Evolutionary conservation across 2,888 invertebrate genomes (phyloP).

Genomic region (Polydesmus complanatus): DNA sequence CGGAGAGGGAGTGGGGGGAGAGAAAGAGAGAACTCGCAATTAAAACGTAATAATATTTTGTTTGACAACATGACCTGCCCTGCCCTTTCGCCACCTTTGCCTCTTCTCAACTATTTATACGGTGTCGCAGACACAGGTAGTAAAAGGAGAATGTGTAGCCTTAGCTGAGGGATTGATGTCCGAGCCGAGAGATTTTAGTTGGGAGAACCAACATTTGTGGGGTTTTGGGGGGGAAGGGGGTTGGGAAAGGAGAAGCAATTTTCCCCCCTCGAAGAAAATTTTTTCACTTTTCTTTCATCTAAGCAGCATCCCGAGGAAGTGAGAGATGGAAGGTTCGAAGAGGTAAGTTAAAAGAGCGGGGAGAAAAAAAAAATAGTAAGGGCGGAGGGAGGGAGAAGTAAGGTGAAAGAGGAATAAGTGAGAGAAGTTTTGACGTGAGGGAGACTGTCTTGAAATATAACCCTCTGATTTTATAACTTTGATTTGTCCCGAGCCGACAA

Average conservation of each 20-base stretch:
- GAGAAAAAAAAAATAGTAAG: not conserved
- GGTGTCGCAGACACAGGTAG: not conserved
- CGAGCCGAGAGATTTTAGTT: too few species aligned
- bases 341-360: too few species aligned
- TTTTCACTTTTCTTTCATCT: too few species aligned
- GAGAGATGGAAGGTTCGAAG: too few species aligned
- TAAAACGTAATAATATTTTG: not conserved
- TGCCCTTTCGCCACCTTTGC: not conserved
- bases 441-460: not conserved
- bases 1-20: too few species aligned
- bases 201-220: too few species aligned
- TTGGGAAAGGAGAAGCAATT: not conserved
- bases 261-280: not conserved
- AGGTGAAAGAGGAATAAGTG: not conserved
- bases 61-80: not conserved
- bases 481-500: not conserved
- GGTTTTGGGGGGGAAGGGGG: not conserved
- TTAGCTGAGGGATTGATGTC: not conserved
- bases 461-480: not conserved
- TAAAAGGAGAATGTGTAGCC: not conserved
- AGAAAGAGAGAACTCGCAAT: too few species aligned
- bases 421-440: not conserved
- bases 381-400: not conserved
- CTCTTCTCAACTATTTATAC: not conserved
- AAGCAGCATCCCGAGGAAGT: too few species aligned